A percentile compares a stretch with the other conserved stretches of the same genome.
These are phyloP conservation scores for Capitulum mitella DNA, from an alignment of 2,888 invertebrate species.

Conservation along the genomic window DNA sequence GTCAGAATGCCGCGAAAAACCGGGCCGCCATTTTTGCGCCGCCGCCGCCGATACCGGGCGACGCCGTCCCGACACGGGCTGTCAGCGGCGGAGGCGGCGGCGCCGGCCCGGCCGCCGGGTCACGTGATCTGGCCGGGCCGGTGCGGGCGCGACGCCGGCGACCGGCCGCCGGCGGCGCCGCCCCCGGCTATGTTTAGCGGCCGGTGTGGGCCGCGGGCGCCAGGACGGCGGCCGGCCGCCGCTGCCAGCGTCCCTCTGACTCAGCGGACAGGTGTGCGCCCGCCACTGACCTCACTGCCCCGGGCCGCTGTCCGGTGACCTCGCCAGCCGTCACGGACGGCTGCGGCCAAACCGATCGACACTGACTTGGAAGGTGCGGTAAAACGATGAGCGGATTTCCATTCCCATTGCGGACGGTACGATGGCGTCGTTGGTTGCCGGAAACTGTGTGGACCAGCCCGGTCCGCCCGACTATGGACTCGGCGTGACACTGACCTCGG, in stretches of 20 bases:
- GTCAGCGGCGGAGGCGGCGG: constrained; percentile 2
- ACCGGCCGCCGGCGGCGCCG: not conserved
- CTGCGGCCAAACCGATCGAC: not conserved
- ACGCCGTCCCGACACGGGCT: not conserved
- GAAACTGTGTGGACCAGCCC: too few species aligned
- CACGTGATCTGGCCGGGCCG: not conserved
- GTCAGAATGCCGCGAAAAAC: not conserved
- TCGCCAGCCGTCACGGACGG: not conserved
- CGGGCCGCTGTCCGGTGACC: not conserved
- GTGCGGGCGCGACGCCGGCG: not conserved
- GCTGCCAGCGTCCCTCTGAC: not conserved
- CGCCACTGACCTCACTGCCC: too few species aligned
- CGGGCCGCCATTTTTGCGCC: not conserved
- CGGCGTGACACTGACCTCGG: too few species aligned
- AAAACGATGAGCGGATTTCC: too few species aligned
- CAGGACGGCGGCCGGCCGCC: not conserved
- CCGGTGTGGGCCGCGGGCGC: not conserved
- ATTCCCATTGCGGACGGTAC: too few species aligned
- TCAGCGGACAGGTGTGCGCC: not conserved
- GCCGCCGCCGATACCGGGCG: not conserved
- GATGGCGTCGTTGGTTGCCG: too few species aligned
- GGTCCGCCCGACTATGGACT: too few species aligned
- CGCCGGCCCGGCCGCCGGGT: not conserved
- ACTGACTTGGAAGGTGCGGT: not conserved
- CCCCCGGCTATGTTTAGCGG: not conserved